Evolutionary conservation across 2,113 vertebrate species (phyloP), one percentile per base, ranked within the genome.

Genomic region (Labeo rohita): DNA sequence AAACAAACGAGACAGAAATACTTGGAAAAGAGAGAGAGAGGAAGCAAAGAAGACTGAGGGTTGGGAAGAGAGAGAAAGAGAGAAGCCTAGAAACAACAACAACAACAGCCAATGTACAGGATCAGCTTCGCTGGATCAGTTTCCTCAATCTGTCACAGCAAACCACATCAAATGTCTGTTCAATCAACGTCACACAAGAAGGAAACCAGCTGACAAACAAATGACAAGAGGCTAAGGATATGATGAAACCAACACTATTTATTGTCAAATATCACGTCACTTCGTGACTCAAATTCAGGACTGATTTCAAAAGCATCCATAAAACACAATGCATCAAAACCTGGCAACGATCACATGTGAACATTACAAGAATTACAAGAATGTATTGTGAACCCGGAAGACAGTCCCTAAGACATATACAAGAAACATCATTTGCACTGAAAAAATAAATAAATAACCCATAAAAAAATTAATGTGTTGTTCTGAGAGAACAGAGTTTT

Each of bases 1-100:
- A 89, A 45, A 89, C 34, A 89, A 84, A 81, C 21, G 56, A 78
- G 78, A 74, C 28, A 83, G 59, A 83, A 23, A 85, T 65, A 43
- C 61, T 21, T 21, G 82, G 21, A 86, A 85, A 80, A 85, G 74
- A 78, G n/a, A 79, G 52, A 81, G 75, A 45, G 43, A 85, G 4
- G 23, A 39, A 68, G 54, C 15, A 36, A 80, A 45, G 23, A 80
- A 49, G 9, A n/a, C 10, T 61, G 16, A 23, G n/a, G 34, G 23
- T 36, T 23, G 34, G 15, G 52, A 36, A 7, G 47, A 79, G 49
- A 61, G 45, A 56, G 45, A 88, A 5, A 75, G 34, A 78, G 52
- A 74, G n/a, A 87, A 39, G 15, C 80, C 34, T n/a, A 84, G 50
- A 63, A 63, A 36, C 52, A 74, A 72, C 59, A 68, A 84, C 77